Evolutionary conservation across 2,888 invertebrate species (phyloP).

Genomic region (Smittia sp.): DNA sequence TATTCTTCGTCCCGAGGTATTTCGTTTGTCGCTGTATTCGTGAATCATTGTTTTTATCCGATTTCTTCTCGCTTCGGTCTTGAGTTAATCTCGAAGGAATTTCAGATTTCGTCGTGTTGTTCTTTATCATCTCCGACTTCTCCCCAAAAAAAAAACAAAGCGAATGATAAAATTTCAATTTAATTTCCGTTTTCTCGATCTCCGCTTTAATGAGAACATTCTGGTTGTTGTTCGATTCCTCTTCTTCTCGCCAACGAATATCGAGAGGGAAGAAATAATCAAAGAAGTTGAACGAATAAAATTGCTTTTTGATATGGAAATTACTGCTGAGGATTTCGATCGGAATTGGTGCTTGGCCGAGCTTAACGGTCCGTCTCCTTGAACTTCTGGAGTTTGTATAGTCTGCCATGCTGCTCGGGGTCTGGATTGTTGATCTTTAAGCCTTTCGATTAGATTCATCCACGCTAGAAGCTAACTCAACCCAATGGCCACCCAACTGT

Average conservation of each 20-base stretch:
- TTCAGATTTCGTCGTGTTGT: not conserved
- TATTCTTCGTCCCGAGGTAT: not conserved
- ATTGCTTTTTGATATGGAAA: conserved; percentile 38
- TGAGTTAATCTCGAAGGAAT: not conserved
- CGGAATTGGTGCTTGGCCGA: not conserved
- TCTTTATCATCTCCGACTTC: not conserved
- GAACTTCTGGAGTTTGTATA: not conserved
- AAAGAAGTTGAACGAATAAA: conserved; percentile 20
- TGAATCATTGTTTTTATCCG: not conserved
- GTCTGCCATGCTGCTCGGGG: not conserved
- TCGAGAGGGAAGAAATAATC: not conserved
- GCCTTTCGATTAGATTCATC: too few relatives aligned
- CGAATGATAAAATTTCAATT: conserved; percentile 27
- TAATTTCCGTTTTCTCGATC: conserved; percentile 34
- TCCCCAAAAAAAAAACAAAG: not conserved
- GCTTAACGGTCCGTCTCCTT: too few relatives aligned
- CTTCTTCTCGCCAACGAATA: not conserved
- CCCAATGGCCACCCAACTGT: too few relatives aligned
- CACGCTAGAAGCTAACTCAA: too few relatives aligned
- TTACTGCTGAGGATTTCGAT: not conserved
- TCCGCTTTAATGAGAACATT: conserved; percentile 37
- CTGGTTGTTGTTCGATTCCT: not conserved
- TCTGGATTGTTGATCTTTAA: too few relatives aligned
- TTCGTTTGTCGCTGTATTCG: not conserved
- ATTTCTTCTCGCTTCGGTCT: not conserved